phyloP scores from a whole-genome alignment of 2,888 invertebrate species.

The Ectropis crepuscularia region DNA sequence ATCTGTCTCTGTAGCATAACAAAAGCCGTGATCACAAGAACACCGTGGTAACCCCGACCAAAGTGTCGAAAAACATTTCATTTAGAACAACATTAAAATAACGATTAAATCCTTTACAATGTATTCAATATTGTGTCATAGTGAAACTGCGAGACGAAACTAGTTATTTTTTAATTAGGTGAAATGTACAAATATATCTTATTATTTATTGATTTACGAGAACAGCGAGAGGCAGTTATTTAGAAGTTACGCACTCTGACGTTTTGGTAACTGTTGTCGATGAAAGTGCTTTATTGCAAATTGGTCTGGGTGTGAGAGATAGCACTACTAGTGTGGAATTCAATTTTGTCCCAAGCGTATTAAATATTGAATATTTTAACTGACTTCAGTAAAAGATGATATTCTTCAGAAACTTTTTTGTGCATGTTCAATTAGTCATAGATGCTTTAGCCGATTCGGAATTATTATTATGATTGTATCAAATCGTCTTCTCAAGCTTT shows the following conservation, averaged over 20 bases:
- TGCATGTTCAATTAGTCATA: too few relatives aligned
- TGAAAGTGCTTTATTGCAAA: constrained; percentile 41
- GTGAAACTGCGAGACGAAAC: not conserved
- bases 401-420: too few relatives aligned
- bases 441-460: too few relatives aligned
- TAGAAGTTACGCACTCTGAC: constrained; percentile 32
- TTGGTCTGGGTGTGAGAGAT: constrained; percentile 14
- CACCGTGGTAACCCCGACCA: too few relatives aligned
- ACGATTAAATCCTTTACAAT: too few relatives aligned
- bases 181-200: constrained; percentile 2
- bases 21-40: too few relatives aligned
- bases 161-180: not conserved
- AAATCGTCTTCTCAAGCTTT: too few relatives aligned
- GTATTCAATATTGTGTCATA: not conserved
- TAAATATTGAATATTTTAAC: not conserved
- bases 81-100: too few relatives aligned
- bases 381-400: too few relatives aligned
- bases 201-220: constrained; percentile 28
- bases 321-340: not conserved
- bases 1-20: too few relatives aligned
- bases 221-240: constrained; percentile 17
- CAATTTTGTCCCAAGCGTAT: not conserved
- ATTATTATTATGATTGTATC: too few relatives aligned
- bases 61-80: too few relatives aligned
- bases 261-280: constrained; percentile 34